Evolutionary conservation across 2,888 invertebrate genomes (phyloP).

Genomic region (Leptarthrus brevirostris): DNA sequence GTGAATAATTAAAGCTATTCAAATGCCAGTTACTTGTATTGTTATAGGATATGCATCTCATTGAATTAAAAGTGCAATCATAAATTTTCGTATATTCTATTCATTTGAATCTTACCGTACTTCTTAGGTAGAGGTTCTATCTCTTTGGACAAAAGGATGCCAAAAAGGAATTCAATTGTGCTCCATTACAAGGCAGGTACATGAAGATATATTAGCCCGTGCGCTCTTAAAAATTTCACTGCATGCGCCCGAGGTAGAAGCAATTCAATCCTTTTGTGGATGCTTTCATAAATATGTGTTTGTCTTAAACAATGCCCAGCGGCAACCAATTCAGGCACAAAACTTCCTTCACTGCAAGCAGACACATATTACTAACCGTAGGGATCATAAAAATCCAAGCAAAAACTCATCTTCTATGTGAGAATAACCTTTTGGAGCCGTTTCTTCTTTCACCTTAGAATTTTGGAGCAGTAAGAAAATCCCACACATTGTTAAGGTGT

Average conservation of each 20-base stretch:
- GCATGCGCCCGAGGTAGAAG: slow-evolving; percentile 37
- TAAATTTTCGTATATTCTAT: slow-evolving; percentile 43
- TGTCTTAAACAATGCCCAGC: slow-evolving; percentile 34
- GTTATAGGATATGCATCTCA: slow-evolving; percentile 39
- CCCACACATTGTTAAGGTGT: slow-evolving; percentile 3
- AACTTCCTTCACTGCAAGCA: slow-evolving; percentile 4
- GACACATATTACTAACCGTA: slow-evolving; percentile 12
- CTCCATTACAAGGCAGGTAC: background rate
- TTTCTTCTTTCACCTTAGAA: background rate
- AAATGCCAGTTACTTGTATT: slow-evolving; percentile 30
- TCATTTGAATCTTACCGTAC: slow-evolving; percentile 40
- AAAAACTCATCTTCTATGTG: slow-evolving; percentile 1
- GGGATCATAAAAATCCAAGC: slow-evolving; percentile 16
- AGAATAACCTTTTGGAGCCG: slow-evolving; percentile 11
- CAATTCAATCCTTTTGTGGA: slow-evolving; percentile 52
- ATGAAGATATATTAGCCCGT: background rate
- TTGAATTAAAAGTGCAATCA: slow-evolving; percentile 43
- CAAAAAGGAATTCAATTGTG: slow-evolving; percentile 38
- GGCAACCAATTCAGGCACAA: slow-evolving; percentile 12
- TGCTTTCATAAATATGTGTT: slow-evolving; percentile 51
- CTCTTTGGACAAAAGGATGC: slow-evolving; percentile 40
- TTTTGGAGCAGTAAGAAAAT: slow-evolving; percentile 1
- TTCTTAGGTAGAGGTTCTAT: slow-evolving; percentile 34
- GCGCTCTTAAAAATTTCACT: slow-evolving; percentile 2
- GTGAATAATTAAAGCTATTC: slow-evolving; percentile 27